These are phyloP conservation scores for Protaetia brevitarsis DNA, from an alignment of 1,140 invertebrate genomes.

Conservation along the genomic window DNA sequence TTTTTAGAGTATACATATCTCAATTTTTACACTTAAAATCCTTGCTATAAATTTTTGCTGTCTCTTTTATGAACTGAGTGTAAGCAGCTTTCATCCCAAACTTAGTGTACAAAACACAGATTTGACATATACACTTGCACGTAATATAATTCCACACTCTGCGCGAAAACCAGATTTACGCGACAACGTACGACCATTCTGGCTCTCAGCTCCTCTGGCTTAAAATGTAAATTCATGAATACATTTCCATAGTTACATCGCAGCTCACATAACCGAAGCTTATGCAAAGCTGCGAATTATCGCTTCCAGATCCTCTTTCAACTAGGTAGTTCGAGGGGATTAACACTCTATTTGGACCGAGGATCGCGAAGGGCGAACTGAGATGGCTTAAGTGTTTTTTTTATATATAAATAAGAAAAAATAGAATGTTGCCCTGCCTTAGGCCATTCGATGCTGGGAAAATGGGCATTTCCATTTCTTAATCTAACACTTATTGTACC, in stretches of 20 bases:
- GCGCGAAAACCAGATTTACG: background rate
- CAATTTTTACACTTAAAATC: no score
- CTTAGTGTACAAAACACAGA: no score
- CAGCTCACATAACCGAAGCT: background rate
- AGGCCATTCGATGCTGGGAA: no score
- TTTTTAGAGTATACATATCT: no score
- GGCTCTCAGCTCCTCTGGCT: background rate
- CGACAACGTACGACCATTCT: constrained; percentile 5
- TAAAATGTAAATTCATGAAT: constrained; percentile 17
- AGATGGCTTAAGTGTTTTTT: background rate
- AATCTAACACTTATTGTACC: no score
- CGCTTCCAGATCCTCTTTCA: background rate
- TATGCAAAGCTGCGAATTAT: constrained; percentile 14
- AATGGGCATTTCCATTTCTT: no score
- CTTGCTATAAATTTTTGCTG: no score
- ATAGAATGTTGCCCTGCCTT: background rate
- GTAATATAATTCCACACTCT: background rate
- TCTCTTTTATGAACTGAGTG: no score
- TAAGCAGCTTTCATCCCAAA: no score
- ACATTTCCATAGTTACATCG: constrained; percentile 12
- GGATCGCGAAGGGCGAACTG: background rate
- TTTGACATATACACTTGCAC: background rate
- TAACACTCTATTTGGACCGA: constrained; percentile 11
- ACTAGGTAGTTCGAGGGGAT: constrained; percentile 1
- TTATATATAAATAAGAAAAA: constrained; percentile 6